Percentiles rank a stretch among this genome's conserved stretches.
phyloP scores from a whole-genome alignment of 2,888 invertebrate species.

The Temnothorax ravouxi region DNA sequence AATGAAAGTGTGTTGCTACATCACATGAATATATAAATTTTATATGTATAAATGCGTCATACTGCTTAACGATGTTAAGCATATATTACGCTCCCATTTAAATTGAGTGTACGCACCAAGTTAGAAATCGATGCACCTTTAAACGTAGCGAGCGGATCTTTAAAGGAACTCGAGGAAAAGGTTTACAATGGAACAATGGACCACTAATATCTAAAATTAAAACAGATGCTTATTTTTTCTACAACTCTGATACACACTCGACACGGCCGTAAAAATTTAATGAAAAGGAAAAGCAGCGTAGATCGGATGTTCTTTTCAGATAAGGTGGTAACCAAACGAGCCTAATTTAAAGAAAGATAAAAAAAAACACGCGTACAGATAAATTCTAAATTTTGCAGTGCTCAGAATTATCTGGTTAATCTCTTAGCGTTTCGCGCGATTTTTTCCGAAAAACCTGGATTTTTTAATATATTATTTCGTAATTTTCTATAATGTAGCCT shows the following conservation, averaged over 20 bases:
- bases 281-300: constrained; percentile 39
- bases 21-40: constrained; percentile 54
- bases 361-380: constrained; percentile 32
- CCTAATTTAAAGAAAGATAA: constrained; percentile 65
- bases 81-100: constrained; percentile 60
- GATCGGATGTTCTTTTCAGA: constrained; percentile 69
- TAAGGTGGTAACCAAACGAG: constrained; percentile 62
- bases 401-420: constrained; percentile 56
- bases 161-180: constrained; percentile 60
- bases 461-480: constrained; percentile 42
- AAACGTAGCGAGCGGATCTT: constrained; percentile 60
- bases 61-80: constrained; percentile 58
- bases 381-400: constrained; percentile 63
- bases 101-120: constrained; percentile 63
- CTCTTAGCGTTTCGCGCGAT: constrained; percentile 50
- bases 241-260: constrained; percentile 77
- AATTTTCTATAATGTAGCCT: constrained; percentile 59
- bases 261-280: constrained; percentile 72
- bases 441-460: constrained; percentile 44
- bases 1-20: constrained; percentile 72
- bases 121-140: constrained; percentile 62
- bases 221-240: constrained; percentile 83
- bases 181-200: constrained; percentile 81
- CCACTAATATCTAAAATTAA: constrained; percentile 79
- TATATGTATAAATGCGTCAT: constrained; percentile 54